Evolutionary conservation across 2,888 invertebrate species (phyloP), one percentile per base, ranked within the genome.

Genomic region (Melanargia galathea): DNA sequence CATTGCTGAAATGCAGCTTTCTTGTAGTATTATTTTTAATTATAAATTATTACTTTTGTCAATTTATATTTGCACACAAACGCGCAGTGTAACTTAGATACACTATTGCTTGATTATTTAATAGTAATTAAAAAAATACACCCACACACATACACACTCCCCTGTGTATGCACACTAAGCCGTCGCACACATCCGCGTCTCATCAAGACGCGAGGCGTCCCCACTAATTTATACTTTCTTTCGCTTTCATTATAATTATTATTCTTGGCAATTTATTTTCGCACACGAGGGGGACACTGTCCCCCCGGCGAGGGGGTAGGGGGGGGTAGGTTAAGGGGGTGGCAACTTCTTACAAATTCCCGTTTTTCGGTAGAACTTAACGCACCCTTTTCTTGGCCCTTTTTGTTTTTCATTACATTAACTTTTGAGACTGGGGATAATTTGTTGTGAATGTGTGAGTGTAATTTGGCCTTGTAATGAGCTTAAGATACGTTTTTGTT

Each of bases 361-460:
- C 91, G 90, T 90, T 91, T 91, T 91, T 91, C 88, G 91, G 87
- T 82, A 84, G 90, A 88, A 90, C 90, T 87, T 90, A 87, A 84
- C 88, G 90, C 90, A 91, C 91, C 91, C 90, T 90, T 89, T 91
- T 88, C 90, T 90, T 90, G 90, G 90, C 87, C 89, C 91, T 90
- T 90, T 91, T 91, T 91, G 91, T 90, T 91, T 90, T 91, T 90
- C 91, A 90, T 91, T 90, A 90, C 90, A 91, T 91, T 91, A 90
- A 91, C 90, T 90, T 90, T 86, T 90, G 88, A 90, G 87, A 80
- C 82, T 52, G 80, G 81, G 84, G 82, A 83, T 89, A 87, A 90
- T 89, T 86, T 84, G 84, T 82, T 86, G 81, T 77, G 80, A 76
- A 78, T 84, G 87, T 89, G 88, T 83, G 86, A 63, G 84, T 84